Percentiles rank a stretch among this genome's conserved stretches.
phyloP scores from a whole-genome alignment of 2,113 vertebrate species.

The Taxidea taxus region DNA sequence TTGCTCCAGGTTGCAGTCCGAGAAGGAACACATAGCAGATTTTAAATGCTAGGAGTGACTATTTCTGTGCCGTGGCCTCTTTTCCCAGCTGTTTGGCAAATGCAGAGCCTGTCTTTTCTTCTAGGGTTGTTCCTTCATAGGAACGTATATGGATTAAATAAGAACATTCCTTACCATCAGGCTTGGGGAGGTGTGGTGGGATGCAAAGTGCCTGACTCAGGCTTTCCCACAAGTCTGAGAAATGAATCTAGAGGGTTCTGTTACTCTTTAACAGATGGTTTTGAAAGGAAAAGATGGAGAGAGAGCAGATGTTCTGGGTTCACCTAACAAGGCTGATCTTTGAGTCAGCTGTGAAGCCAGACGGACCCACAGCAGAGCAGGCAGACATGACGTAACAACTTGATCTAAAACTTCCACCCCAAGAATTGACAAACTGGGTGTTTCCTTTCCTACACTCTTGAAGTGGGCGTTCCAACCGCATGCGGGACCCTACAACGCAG shows the following conservation, averaged over 20 bases:
- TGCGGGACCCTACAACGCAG: not conserved
- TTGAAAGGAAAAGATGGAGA: conserved; percentile 32
- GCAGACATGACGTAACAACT: not conserved
- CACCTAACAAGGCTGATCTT: not conserved
- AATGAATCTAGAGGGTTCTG: conserved; percentile 7
- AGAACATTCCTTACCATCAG: not conserved
- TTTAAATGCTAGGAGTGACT: not conserved
- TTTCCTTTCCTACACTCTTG: not conserved
- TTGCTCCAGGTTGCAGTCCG: not conserved
- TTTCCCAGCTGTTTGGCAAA: not conserved
- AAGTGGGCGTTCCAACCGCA: conserved; percentile 16
- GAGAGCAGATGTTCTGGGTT: not conserved
- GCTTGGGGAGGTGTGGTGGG: not conserved
- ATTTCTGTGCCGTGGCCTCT: not conserved
- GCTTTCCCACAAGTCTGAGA: conserved; percentile 32
- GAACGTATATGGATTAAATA: conserved; percentile 9
- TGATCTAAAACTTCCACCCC: not conserved
- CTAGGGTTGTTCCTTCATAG: not conserved
- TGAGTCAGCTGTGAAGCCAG: conserved; percentile 37
- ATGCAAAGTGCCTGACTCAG: not conserved
- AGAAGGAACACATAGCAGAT: not conserved
- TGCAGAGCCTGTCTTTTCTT: not conserved
- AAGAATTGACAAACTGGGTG: not conserved
- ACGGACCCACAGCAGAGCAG: not conserved
- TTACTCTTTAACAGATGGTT: conserved; percentile 48